phyloP scores from a whole-genome alignment of 2,888 invertebrate species.

The Zhuqinia jingwanae region DNA sequence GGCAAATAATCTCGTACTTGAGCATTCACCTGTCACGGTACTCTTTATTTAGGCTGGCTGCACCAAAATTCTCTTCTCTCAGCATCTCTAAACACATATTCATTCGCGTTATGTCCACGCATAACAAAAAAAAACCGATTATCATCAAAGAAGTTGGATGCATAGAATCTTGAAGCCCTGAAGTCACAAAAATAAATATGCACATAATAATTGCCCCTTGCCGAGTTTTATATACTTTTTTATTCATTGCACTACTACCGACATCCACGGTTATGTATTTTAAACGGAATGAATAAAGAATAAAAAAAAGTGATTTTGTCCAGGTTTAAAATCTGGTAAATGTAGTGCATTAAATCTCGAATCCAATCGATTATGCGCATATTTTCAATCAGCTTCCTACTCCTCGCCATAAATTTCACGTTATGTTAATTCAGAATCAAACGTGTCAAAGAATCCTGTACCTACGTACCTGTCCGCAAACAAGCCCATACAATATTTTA shows the following conservation, averaged over 20 bases:
- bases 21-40: slow-evolving; percentile 61
- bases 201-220: slow-evolving; percentile 69
- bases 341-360: slow-evolving; percentile 14
- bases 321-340: slow-evolving; percentile 38
- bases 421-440: slow-evolving; percentile 13
- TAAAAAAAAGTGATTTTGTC: slow-evolving; percentile 35
- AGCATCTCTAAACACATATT: neutral
- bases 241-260: slow-evolving; percentile 21
- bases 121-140: slow-evolving; percentile 3
- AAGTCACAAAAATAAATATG: slow-evolving; percentile 67
- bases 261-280: slow-evolving; percentile 35
- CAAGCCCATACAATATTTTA: slow-evolving; percentile 59
- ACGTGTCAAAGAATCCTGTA: neutral
- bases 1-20: slow-evolving; percentile 56
- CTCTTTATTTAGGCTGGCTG: neutral
- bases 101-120: slow-evolving; percentile 27
- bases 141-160: neutral
- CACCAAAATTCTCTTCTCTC: neutral
- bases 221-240: slow-evolving; percentile 42
- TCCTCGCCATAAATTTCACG: slow-evolving; percentile 39
- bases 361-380: slow-evolving; percentile 33
- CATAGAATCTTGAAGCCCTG: slow-evolving; percentile 43
- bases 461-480: slow-evolving; percentile 35
- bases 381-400: slow-evolving; percentile 4
- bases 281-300: slow-evolving; percentile 18